Conservation (phyloP, 2,113 vertebrate species). For the Percina caprodes region DNA sequence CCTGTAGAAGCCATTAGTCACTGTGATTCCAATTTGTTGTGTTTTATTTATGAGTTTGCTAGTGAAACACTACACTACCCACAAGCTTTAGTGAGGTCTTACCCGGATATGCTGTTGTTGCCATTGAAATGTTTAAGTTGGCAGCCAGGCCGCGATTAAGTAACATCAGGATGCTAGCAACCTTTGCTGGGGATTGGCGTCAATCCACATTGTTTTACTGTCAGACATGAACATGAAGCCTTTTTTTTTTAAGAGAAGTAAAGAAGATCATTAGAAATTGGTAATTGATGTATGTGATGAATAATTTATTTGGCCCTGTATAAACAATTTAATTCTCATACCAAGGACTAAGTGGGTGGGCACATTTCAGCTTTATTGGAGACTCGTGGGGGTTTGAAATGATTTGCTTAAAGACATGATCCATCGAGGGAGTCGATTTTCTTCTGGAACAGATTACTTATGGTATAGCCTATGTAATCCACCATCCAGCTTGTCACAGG, state of each 20-base stretch:
- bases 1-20: slow-evolving; percentile 46
- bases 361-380: slow-evolving; percentile 2
- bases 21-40: slow-evolving; percentile 50
- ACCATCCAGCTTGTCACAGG: slow-evolving; percentile 34
- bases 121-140: slow-evolving; percentile 61
- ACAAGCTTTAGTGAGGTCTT: slow-evolving; percentile 48
- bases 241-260: not conserved
- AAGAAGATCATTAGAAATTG: slow-evolving; percentile 14
- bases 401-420: slow-evolving; percentile 21
- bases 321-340: slow-evolving; percentile 13
- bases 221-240: not conserved
- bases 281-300: slow-evolving; percentile 11
- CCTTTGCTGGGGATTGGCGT: slow-evolving; percentile 12
- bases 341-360: slow-evolving; percentile 14
- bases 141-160: slow-evolving; percentile 25
- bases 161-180: slow-evolving; percentile 19
- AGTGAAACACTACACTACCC: slow-evolving; percentile 57
- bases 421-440: slow-evolving; percentile 19
- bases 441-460: slow-evolving; percentile 42
- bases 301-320: slow-evolving; percentile 18
- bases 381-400: slow-evolving; percentile 28
- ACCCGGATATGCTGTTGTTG: slow-evolving; percentile 56
- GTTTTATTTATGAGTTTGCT: slow-evolving; percentile 68
- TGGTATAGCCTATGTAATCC: slow-evolving; percentile 41
- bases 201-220: not conserved